phyloP scores from a whole-genome alignment of 2,888 invertebrate species.

The Hyles lineata region DNA sequence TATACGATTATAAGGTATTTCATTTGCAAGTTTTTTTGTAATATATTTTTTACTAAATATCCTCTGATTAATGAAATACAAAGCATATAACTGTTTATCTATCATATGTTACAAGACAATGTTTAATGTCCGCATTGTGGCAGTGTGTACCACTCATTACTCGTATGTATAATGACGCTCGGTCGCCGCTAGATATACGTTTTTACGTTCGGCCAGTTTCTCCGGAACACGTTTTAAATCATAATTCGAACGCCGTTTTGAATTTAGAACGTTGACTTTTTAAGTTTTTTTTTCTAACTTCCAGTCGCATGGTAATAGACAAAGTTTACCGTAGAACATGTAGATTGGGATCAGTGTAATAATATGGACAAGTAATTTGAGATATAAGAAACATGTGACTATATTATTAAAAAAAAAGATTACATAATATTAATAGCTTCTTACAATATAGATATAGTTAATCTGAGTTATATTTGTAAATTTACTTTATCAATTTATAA shows the following conservation, averaged over 20 bases:
- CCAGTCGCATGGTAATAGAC: constrained; percentile 9
- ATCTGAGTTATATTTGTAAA: too few relatives aligned
- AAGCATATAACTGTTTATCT: too few relatives aligned
- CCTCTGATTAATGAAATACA: too few relatives aligned
- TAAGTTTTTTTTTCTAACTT: constrained; percentile 54
- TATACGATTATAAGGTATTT: too few relatives aligned
- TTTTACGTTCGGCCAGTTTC: constrained; percentile 83
- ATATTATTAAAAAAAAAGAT: background rate
- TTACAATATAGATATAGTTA: background rate
- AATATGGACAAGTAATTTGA: constrained; percentile 9
- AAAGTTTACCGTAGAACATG: constrained; percentile 12
- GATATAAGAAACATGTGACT: background rate
- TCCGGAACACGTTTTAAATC: constrained; percentile 85
- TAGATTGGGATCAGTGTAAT: background rate
- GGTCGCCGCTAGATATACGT: constrained; percentile 77
- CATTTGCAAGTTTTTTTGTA: too few relatives aligned
- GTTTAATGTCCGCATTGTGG: constrained; percentile 60
- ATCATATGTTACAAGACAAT: too few relatives aligned
- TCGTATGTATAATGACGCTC: constrained; percentile 76
- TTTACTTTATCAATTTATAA: too few relatives aligned
- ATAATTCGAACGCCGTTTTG: constrained; percentile 82
- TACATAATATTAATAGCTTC: background rate
- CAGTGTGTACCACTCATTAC: constrained; percentile 73
- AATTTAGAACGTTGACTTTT: constrained; percentile 82
- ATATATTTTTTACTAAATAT: too few relatives aligned